A percentile compares a stretch with the other conserved stretches of the same genome.
Evolutionary conservation across 2,797 vertebrate genomes (phyloP).

Genomic region (Premnoplex brunnescens): DNA sequence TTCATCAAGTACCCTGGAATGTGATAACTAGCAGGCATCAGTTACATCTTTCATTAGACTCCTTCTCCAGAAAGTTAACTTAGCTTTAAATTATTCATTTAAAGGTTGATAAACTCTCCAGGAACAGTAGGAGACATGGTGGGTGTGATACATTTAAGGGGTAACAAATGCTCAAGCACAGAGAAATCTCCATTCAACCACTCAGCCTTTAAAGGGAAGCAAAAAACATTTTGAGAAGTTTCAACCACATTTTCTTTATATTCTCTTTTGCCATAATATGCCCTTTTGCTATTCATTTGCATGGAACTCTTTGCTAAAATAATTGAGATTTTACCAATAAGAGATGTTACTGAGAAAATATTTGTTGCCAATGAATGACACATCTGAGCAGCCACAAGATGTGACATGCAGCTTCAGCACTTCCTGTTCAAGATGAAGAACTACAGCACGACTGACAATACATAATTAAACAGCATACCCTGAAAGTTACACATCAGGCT

Average conservation of each 20-base stretch:
- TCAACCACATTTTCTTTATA: background rate
- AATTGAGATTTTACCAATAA: background rate
- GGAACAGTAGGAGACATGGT: constrained; percentile 29
- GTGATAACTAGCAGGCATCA: constrained; percentile 18
- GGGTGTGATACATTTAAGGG: constrained; percentile 12
- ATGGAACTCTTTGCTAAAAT: background rate
- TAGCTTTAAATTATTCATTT: constrained; percentile 38
- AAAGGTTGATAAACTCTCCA: constrained; percentile 26
- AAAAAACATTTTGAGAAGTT: background rate
- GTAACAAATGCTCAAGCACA: constrained; percentile 7
- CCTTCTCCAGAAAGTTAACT: constrained; percentile 26
- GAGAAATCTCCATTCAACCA: background rate
- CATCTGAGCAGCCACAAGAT: background rate
- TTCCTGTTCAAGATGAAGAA: background rate
- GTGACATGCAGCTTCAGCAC: background rate
- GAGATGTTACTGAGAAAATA: background rate
- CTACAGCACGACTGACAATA: background rate
- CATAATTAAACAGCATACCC: background rate
- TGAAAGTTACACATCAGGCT: background rate
- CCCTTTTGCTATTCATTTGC: background rate
- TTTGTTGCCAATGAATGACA: background rate
- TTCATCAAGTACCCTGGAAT: background rate
- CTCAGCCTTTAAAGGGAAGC: background rate
- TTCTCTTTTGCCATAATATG: background rate
- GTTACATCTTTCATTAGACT: constrained; percentile 8